Evolutionary conservation across 2,888 invertebrate species (phyloP), one percentile per base, ranked within the genome.

Genomic region (Caenorhabditis sp.): DNA sequence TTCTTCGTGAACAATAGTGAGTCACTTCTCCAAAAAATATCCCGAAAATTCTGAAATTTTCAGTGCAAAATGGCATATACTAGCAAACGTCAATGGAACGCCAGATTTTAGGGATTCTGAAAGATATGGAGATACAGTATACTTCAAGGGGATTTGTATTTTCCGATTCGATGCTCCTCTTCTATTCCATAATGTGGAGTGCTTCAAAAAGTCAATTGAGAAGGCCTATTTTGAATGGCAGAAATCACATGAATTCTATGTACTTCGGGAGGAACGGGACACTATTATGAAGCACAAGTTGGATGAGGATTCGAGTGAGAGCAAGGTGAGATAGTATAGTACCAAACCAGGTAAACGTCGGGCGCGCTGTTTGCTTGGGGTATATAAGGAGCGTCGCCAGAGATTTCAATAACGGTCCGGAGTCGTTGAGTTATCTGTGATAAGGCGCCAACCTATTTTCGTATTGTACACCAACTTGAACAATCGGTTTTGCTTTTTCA

Each of bases 81-180:
- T 86, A 12, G 83, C 81, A n/a, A 84, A 82, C 26, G 76, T 86
- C 20, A 76, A 76, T n/a, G 86, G 85, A 31, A 86, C 85, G 1
- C 76, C 76, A 59, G 86, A 86, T 61, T 86, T 82, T 72, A 70
- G 84, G 8, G 86, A 86, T 65, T 72, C 82, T 7, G 82, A 83
- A 56, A 72, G 84, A 61, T 86, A 86, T 58, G 70, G 78, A 21
- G 73, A 80, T 14, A 76, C 81, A 1, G 65, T 73, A 26, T 83
- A 83, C 59, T 75, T 77, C 63, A 72, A 86, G 59, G 89, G 89
- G 26, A 86, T 90, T 25, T 90, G 89, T 77, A 89, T 90, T 43
- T 89, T 89, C 85, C 88, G 90, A 20, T 90, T 89, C 82, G 90
- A 90, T 67, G 88, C 89, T 52, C 89, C 90, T 4, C 82, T 90